Evolutionary conservation across 2,888 invertebrate genomes (phyloP).

Genomic region (Chorisops tibialis): DNA sequence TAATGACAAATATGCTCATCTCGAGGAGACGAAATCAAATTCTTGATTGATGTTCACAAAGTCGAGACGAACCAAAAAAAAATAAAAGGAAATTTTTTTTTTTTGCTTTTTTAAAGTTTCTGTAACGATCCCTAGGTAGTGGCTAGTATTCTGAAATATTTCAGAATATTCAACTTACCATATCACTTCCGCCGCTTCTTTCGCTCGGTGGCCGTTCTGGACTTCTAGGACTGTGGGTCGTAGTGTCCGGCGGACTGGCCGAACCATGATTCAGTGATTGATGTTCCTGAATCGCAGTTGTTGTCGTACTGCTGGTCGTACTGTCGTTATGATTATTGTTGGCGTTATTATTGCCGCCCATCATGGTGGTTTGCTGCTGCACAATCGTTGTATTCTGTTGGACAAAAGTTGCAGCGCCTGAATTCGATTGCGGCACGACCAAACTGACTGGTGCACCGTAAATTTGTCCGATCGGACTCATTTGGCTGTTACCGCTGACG

Average conservation of each 20-base stretch:
- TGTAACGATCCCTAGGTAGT: background rate
- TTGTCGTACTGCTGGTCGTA: constrained; percentile 38
- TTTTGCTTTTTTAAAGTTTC: background rate
- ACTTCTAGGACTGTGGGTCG: constrained; percentile 76
- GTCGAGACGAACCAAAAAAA: constrained; percentile 10
- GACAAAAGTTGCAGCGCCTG: constrained; percentile 59
- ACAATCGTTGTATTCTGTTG: constrained; percentile 84
- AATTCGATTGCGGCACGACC: constrained; percentile 48
- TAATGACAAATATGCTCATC: background rate
- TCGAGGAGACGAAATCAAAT: background rate
- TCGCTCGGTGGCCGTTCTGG: constrained; percentile 53
- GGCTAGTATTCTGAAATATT: background rate
- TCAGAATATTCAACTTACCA: constrained; percentile 43
- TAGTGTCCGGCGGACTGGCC: constrained; percentile 78
- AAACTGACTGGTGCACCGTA: constrained; percentile 51
- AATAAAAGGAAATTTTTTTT: no score
- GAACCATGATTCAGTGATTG: constrained; percentile 45
- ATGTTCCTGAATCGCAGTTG: constrained; percentile 39
- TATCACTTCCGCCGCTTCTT: constrained; percentile 51
- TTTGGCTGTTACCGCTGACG: constrained; percentile 72
- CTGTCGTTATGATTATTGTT: constrained; percentile 34
- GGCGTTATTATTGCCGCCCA: constrained; percentile 28
- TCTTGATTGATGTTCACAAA: background rate
- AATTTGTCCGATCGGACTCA: constrained; percentile 65
- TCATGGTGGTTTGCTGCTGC: constrained; percentile 59